phyloP scores from a whole-genome alignment of 2,113 vertebrate species.

The Todiramphus saurophagus region DNA sequence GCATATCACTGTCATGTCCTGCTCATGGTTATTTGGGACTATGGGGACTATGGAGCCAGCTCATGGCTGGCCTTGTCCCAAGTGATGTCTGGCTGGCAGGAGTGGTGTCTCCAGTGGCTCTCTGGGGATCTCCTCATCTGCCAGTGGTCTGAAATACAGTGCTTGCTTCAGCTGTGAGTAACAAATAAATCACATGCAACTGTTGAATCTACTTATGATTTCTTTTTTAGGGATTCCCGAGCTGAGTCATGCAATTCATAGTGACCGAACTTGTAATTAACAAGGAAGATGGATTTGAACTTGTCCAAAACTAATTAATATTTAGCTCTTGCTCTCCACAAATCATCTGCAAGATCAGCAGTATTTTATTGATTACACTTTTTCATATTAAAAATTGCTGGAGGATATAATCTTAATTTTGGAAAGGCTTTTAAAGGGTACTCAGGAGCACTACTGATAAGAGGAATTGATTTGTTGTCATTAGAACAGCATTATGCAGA shows the following conservation, averaged over 20 bases:
- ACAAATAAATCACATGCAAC: background rate
- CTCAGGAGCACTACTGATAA: background rate
- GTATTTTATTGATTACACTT: constrained; percentile 9
- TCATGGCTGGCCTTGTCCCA: fast-evolving
- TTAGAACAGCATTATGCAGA: background rate
- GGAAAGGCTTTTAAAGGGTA: constrained; percentile 30
- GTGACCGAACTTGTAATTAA: constrained; percentile 23
- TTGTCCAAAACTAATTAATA: constrained; percentile 22
- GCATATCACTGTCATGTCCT: fast-evolving
- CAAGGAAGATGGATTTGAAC: constrained; percentile 25
- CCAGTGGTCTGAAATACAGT: background rate
- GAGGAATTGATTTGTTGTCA: constrained; percentile 1
- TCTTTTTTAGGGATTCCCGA: constrained; percentile 3
- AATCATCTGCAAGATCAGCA: background rate
- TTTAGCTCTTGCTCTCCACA: background rate
- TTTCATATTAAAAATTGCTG: constrained; percentile 23
- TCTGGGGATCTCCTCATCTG: background rate
- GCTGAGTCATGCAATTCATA: constrained; percentile 2
- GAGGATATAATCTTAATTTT: background rate
- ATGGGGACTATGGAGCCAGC: background rate
- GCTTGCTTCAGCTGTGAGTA: background rate
- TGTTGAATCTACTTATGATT: background rate
- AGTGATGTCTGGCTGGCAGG: background rate
- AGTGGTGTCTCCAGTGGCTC: background rate
- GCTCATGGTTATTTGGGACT: background rate